A percentile compares a stretch with the other conserved stretches of the same genome.
phyloP scores from a whole-genome alignment of 1,140 invertebrate genomes.

The Drosophila melanica region DNA sequence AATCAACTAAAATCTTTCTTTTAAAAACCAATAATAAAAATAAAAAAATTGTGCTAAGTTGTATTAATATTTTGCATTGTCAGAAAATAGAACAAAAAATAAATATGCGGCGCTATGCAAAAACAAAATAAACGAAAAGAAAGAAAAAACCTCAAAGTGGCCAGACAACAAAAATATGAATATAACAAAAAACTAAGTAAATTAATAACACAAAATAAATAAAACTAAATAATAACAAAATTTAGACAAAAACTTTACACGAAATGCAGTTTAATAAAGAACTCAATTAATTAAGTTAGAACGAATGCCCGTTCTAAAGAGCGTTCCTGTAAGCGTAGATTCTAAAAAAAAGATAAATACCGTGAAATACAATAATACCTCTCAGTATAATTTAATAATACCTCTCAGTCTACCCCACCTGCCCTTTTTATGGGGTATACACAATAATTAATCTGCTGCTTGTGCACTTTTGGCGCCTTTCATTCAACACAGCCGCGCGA shows the following conservation, averaged over 20 bases:
- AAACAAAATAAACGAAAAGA: slow-evolving; percentile 15
- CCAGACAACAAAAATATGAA: not conserved
- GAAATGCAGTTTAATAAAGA: not conserved
- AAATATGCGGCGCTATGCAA: slow-evolving; percentile 29
- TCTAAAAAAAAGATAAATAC: too few species aligned
- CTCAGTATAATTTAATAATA: too few species aligned
- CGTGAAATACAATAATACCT: too few species aligned
- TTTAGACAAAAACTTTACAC: too few species aligned
- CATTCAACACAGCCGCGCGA: slow-evolving; percentile 28
- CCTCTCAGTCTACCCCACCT: too few species aligned
- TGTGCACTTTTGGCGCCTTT: slow-evolving; percentile 33
- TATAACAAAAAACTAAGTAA: not conserved
- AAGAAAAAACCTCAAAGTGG: not conserved
- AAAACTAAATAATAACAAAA: not conserved
- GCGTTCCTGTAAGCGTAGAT: too few species aligned
- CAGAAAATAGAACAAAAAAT: slow-evolving; percentile 36
- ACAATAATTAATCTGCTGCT: slow-evolving; percentile 10
- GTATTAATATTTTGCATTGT: not conserved
- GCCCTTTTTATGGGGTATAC: not conserved
- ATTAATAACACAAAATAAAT: not conserved
- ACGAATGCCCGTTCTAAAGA: too few species aligned
- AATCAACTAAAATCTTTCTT: not conserved
- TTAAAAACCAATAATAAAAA: not conserved
- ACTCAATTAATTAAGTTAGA: too few species aligned
- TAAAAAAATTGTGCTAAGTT: not conserved